Conservation (phyloP, 1,140 invertebrate genomes). For the Ips nitidus region DNA sequence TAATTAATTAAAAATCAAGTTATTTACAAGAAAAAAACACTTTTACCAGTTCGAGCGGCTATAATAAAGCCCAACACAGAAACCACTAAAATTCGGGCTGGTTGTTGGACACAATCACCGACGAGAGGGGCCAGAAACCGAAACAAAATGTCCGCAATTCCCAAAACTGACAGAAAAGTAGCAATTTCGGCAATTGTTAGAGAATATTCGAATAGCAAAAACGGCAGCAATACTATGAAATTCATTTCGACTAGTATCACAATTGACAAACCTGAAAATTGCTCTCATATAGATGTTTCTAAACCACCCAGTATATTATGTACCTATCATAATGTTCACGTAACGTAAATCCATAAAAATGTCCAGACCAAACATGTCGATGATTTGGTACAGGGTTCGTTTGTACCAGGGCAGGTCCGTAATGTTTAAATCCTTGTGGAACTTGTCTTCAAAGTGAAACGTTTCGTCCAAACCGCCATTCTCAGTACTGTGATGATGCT, state of each 20-base stretch:
- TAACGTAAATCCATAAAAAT: conserved; percentile 66
- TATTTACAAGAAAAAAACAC: not conserved
- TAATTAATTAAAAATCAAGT: not conserved
- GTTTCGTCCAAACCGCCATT: conserved; percentile 9
- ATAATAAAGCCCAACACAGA: conserved; percentile 49
- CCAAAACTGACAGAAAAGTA: conserved; percentile 62
- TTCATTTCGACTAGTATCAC: conserved; percentile 70
- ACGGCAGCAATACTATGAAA: conserved; percentile 68
- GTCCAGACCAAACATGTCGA: conserved; percentile 67
- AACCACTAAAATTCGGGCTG: conserved; percentile 49
- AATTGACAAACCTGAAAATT: conserved; percentile 58
- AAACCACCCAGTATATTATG: not conserved
- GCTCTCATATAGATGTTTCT: not conserved
- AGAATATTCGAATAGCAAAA: conserved; percentile 65
- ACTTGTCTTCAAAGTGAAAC: conserved; percentile 33
- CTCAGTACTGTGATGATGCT: not conserved
- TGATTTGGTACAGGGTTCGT: conserved; percentile 55
- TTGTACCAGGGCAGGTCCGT: conserved; percentile 21
- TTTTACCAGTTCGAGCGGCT: conserved; percentile 48
- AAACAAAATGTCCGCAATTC: conserved; percentile 60
- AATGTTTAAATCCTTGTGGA: conserved; percentile 19
- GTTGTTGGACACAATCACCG: conserved; percentile 52
- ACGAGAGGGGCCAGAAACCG: conserved; percentile 65
- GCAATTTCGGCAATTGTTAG: conserved; percentile 61
- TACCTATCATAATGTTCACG: conserved; percentile 64